These are phyloP conservation scores for Antheraea pernyi DNA, from an alignment of 1,140 invertebrate species.

Conservation along the genomic window DNA sequence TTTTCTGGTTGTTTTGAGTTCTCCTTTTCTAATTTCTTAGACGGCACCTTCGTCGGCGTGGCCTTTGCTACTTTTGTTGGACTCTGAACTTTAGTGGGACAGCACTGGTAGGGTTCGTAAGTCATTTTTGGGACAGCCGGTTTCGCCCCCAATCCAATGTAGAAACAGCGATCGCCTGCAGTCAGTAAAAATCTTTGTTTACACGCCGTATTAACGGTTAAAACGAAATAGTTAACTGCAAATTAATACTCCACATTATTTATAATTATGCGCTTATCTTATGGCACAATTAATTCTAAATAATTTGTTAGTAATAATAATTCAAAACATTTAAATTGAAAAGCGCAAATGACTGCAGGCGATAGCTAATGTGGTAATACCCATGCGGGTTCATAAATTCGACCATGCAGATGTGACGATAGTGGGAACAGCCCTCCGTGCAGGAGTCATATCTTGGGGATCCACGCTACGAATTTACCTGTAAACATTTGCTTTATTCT, in stretches of 20 bases:
- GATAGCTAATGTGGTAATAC: conserved; percentile 66
- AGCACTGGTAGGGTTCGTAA: conserved; percentile 94
- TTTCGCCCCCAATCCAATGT: conserved; percentile 94
- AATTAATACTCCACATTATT: conserved; percentile 72
- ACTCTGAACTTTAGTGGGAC: conserved; percentile 89
- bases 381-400: conserved; percentile 57
- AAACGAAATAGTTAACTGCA: conserved; percentile 61
- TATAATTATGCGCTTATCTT: conserved; percentile 51
- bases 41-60: conserved; percentile 76
- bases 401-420: conserved; percentile 75
- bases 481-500: conserved; percentile 74
- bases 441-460: conserved; percentile 61
- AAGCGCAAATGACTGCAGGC: conserved; percentile 79
- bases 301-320: conserved; percentile 73
- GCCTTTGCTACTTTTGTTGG: conserved; percentile 86
- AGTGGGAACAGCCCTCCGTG: conserved; percentile 59
- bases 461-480: conserved; percentile 75
- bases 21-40: conserved; percentile 67
- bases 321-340: conserved; percentile 68
- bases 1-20: conserved; percentile 59
- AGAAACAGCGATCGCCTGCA: conserved; percentile 96
- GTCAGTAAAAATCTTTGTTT: conserved; percentile 79
- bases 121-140: conserved; percentile 87
- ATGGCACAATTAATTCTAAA: conserved; percentile 67
- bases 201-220: conserved; percentile 63